Base-by-base conservation (phyloP, 2,888 invertebrate species). In the Heliothis peltigera region DNA sequence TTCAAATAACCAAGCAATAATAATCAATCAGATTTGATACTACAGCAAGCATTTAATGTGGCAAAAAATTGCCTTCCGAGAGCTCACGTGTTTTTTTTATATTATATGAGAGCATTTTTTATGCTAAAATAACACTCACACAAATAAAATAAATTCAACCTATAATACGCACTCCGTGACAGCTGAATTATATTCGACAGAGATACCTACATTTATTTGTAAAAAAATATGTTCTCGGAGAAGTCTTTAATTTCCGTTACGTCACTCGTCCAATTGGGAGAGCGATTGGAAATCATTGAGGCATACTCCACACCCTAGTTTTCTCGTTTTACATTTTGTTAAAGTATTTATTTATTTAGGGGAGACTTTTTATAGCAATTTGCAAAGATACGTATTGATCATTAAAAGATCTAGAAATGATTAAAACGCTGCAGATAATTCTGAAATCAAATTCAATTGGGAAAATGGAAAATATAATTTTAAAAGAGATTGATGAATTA, bases 161-260 rank as follows among this genome's bases (percentile, higher is more conserved):
- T 54, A 48, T 52, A 66, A 62, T 64, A 81, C 62, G 61, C 63
- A 59, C 64, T 67, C 57, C 32, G 51, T 61, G 73, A 75, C 80
- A 78, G 67, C 51, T 58, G 70, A 75, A 67, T 70, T 68, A 74
- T 76, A 70, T 71, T 75, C 21, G 28, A 67, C 70, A 74, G 64
- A 74, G 49, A 70, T 54, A 53, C 68, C 63, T 70, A 79, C 64
- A 66, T 80, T 81, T 81, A 75, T 71, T 78, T 77, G 74, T 83
- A 85, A 84, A 86, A 60, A 85, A 84, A 83, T 83, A 74, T 86
- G 83, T 86, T 82, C 82, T 78, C 86, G 84, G 86, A 88, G 87
- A 85, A 89, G 84, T 92, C 90, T 93, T 94, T 94, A 94, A 95
- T 95, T 94, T 95, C 95, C 95, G 94, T 91, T 92, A 91, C 90